These are phyloP conservation scores for Limenitis camilla DNA, from an alignment of 2,888 invertebrate genomes.

Conservation along the genomic window DNA sequence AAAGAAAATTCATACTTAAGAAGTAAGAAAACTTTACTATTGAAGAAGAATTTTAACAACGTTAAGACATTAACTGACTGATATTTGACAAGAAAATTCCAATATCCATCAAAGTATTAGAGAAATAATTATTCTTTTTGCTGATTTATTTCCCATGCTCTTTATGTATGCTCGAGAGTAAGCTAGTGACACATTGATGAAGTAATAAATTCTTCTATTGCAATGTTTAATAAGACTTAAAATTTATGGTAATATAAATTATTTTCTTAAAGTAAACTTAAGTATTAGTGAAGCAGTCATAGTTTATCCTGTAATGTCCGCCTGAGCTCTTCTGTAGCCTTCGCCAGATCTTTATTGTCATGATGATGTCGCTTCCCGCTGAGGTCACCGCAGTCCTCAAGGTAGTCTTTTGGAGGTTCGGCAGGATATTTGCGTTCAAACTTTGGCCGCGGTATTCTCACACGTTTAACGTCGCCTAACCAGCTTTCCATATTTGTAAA, in stretches of 20 bases:
- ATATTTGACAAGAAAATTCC: no score
- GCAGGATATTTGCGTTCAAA: constrained; percentile 81
- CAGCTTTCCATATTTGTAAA: constrained; percentile 82
- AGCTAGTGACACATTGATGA: neutral
- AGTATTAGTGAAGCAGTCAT: constrained; percentile 54
- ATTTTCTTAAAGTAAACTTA: constrained; percentile 1
- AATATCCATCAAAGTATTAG: no score
- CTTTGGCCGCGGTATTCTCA: constrained; percentile 89
- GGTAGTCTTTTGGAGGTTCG: constrained; percentile 87
- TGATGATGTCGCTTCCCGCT: constrained; percentile 67
- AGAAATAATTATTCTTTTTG: no score
- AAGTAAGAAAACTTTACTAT: no score
- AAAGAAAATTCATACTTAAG: no score
- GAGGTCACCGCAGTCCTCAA: constrained; percentile 76
- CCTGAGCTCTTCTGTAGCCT: constrained; percentile 84
- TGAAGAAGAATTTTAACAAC: no score
- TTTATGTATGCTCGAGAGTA: neutral
- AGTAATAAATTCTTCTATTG: neutral
- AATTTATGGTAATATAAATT: constrained; percentile 6
- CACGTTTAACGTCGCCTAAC: constrained; percentile 87
- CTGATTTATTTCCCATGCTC: neutral
- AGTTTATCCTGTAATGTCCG: constrained; percentile 84
- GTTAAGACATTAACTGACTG: no score
- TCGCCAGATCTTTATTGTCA: constrained; percentile 74
- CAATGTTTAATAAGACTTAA: neutral